Evolutionary conservation across 2,888 invertebrate genomes (phyloP).

Genomic region (Drosophila austrosaltans): DNA sequence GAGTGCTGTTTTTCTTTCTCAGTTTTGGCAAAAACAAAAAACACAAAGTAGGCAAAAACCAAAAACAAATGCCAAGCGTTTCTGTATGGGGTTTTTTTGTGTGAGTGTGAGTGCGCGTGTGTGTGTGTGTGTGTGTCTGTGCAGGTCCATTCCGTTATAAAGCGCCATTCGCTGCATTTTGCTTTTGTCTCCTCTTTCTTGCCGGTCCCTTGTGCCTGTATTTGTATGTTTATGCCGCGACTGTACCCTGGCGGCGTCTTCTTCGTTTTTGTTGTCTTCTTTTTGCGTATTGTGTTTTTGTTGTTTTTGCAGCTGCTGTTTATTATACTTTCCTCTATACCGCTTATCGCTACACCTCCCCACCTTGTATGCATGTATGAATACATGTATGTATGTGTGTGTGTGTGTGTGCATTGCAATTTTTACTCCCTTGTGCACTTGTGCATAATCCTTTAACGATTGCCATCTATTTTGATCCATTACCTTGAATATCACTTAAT

Average conservation of each 20-base stretch:
- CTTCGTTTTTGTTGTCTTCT: conserved; percentile 22
- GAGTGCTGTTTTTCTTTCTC: conserved; percentile 31
- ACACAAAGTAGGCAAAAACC: conserved; percentile 26
- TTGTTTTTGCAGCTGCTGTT: conserved; percentile 39
- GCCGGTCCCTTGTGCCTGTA: neutral
- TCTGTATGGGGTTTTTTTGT: neutral
- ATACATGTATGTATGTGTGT: conserved; percentile 18
- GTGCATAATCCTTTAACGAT: neutral
- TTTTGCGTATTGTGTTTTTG: conserved; percentile 21
- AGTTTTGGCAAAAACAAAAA: conserved; percentile 21
- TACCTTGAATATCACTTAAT: conserved; percentile 17
- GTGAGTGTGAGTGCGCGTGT: conserved; percentile 1
- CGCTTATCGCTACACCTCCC: neutral
- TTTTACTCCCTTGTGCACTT: conserved; percentile 4
- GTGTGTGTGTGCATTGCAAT: too few species aligned
- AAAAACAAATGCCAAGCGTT: conserved; percentile 21
- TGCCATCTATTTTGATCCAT: neutral
- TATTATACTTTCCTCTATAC: conserved; percentile 2
- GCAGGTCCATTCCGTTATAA: conserved; percentile 35
- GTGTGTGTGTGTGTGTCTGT: conserved; percentile 13
- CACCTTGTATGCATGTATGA: conserved; percentile 14
- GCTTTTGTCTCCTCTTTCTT: conserved; percentile 19
- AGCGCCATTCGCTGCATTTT: conserved; percentile 33
- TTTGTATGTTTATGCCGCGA: conserved; percentile 32
- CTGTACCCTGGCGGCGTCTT: conserved; percentile 39